A percentile compares a stretch with the other conserved stretches of the same genome.
phyloP scores from a whole-genome alignment of 2,888 invertebrate genomes.

The Drosophila quinaria region DNA sequence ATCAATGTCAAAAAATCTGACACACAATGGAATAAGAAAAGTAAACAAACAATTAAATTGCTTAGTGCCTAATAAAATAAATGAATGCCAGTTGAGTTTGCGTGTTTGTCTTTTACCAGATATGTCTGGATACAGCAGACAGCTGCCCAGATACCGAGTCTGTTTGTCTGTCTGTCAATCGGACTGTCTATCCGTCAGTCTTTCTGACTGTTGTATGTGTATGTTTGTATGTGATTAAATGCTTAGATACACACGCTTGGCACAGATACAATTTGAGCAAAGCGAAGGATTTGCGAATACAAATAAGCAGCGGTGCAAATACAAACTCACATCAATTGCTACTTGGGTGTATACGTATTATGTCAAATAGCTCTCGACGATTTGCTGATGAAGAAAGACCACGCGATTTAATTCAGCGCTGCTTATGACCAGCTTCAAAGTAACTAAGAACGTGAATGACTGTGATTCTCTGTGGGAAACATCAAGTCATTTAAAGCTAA shows the following conservation, averaged over 20 bases:
- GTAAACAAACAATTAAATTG: slow-evolving; percentile 81
- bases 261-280: slow-evolving; percentile 54
- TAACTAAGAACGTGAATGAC: slow-evolving; percentile 14
- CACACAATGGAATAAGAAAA: slow-evolving; percentile 74
- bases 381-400: slow-evolving; percentile 40
- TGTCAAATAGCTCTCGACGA: slow-evolving; percentile 40
- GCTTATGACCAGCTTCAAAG: slow-evolving; percentile 31
- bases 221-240: slow-evolving; percentile 23
- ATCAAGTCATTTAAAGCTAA: neutral
- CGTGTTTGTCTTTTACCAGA: slow-evolving; percentile 59
- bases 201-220: neutral
- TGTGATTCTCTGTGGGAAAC: slow-evolving; percentile 10
- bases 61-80: slow-evolving; percentile 78
- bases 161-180: slow-evolving; percentile 9
- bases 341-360: slow-evolving; percentile 66
- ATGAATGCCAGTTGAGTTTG: slow-evolving; percentile 64
- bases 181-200: neutral
- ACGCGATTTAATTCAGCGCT: slow-evolving; percentile 46
- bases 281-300: slow-evolving; percentile 43
- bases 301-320: slow-evolving; percentile 32
- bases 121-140: slow-evolving; percentile 57
- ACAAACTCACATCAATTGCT: slow-evolving; percentile 10
- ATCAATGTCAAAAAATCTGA: slow-evolving; percentile 80
- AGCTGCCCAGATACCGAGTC: slow-evolving; percentile 47
- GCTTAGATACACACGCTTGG: slow-evolving; percentile 37